Evolutionary conservation across 2,888 invertebrate genomes (phyloP).

Genomic region (Eupithecia dodoneata): DNA sequence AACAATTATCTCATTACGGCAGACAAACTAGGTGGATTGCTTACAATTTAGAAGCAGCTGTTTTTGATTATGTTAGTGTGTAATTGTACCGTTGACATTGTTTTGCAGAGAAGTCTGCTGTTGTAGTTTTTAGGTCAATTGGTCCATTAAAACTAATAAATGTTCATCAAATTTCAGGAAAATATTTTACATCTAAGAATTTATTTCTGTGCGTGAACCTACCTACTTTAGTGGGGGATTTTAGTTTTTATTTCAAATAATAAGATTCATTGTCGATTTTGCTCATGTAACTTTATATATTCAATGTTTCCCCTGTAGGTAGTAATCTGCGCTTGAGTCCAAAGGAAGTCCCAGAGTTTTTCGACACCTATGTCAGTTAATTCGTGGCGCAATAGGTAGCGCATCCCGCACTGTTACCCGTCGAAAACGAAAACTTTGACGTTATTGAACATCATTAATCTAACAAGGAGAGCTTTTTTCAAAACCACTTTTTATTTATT

Average conservation of each 20-base stretch:
- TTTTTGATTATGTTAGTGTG: conserved; percentile 29
- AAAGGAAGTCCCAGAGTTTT: too few species aligned
- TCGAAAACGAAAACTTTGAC: too few species aligned
- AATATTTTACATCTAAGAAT: background rate
- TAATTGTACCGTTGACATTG: conserved; percentile 8
- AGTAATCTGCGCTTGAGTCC: too few species aligned
- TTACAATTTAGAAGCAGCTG: conserved; percentile 36
- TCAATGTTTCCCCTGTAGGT: too few species aligned
- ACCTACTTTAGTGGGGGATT: background rate
- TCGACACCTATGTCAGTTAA: too few species aligned
- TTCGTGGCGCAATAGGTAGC: too few species aligned
- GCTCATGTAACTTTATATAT: too few species aligned
- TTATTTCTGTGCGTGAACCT: background rate
- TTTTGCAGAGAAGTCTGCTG: conserved; percentile 1
- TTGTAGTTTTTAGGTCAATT: conserved; percentile 11
- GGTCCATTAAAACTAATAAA: conserved; percentile 3
- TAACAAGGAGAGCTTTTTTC: background rate
- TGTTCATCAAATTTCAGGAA: background rate
- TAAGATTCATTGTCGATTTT: background rate
- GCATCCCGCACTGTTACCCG: too few species aligned
- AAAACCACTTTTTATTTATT: background rate
- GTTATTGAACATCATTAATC: background rate
- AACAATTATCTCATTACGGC: conserved; percentile 44
- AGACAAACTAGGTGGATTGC: conserved; percentile 43
- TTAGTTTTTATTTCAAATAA: background rate